phyloP scores from a whole-genome alignment of 2,888 invertebrate species.

The Asteroscopus sphinx region DNA sequence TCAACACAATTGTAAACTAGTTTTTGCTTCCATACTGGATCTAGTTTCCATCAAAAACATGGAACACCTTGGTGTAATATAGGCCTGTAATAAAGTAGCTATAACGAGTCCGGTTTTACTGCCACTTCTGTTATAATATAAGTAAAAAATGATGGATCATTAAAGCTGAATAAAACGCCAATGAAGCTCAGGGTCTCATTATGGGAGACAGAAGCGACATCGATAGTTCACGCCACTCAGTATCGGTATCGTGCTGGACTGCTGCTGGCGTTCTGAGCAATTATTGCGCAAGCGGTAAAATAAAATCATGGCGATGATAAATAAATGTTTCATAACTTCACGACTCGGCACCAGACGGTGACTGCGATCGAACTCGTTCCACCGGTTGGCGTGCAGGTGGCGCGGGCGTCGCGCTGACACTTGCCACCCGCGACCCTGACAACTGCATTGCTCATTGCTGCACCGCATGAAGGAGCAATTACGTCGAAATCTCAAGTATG shows the following conservation, averaged over 20 bases:
- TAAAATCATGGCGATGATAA: slow-evolving; percentile 76
- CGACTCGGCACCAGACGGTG: slow-evolving; percentile 65
- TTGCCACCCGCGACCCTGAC: slow-evolving; percentile 74
- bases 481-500: slow-evolving; percentile 61
- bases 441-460: slow-evolving; percentile 62
- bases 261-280: slow-evolving; percentile 63
- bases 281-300: slow-evolving; percentile 80
- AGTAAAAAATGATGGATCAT: slow-evolving; percentile 45
- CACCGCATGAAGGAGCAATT: slow-evolving; percentile 58
- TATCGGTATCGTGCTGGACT: slow-evolving; percentile 49
- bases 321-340: slow-evolving; percentile 80
- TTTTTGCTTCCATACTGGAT: slow-evolving; percentile 16
- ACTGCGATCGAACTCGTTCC: slow-evolving; percentile 70
- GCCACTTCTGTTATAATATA: slow-evolving; percentile 11
- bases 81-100: slow-evolving; percentile 25
- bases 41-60: slow-evolving; percentile 31
- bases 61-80: slow-evolving; percentile 30
- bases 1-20: slow-evolving; percentile 11
- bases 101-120: slow-evolving; percentile 31
- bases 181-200: slow-evolving; percentile 34
- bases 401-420: slow-evolving; percentile 64
- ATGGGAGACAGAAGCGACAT: slow-evolving; percentile 16
- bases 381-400: slow-evolving; percentile 81
- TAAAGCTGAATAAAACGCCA: slow-evolving; percentile 45
- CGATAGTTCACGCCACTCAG: slow-evolving; percentile 40